Conservation (phyloP, 2,888 invertebrate species). For the Diloba caeruleocephala region DNA sequence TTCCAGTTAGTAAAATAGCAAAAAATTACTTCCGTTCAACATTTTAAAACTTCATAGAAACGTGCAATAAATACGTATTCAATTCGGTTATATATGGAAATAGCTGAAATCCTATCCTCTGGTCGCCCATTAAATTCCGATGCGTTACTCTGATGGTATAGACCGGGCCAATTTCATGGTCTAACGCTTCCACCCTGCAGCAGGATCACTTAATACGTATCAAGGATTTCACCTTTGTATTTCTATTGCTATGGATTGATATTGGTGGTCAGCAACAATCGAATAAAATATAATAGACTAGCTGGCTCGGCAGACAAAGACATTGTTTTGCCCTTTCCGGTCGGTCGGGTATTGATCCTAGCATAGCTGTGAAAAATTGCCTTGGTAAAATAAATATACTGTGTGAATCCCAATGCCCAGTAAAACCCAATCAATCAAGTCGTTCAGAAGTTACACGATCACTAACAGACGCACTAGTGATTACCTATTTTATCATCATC, state of each 20-base stretch:
- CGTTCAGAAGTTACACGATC: too few relatives aligned
- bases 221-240: conserved; percentile 34
- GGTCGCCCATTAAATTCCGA: conserved; percentile 73
- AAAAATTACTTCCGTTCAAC: not conserved
- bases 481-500: too few relatives aligned
- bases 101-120: conserved; percentile 71
- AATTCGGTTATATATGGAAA: conserved; percentile 69
- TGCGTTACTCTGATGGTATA: conserved; percentile 74
- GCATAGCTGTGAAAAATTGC: too few relatives aligned
- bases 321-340: too few relatives aligned
- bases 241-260: conserved; percentile 49
- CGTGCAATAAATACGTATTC: conserved; percentile 25
- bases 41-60: conserved; percentile 29
- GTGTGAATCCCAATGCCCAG: too few relatives aligned
- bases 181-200: conserved; percentile 82
- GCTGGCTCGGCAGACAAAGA: too few relatives aligned
- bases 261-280: not conserved
- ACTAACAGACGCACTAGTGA: too few relatives aligned
- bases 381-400: too few relatives aligned
- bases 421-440: too few relatives aligned
- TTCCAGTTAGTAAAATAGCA: too few relatives aligned
- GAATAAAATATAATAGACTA: conserved; percentile 6
- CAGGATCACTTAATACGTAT: conserved; percentile 68
- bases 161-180: conserved; percentile 86
- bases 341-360: too few relatives aligned